These are phyloP conservation scores for Pyrrhosoma nymphula DNA, from an alignment of 2,888 invertebrate species.

Conservation along the genomic window DNA sequence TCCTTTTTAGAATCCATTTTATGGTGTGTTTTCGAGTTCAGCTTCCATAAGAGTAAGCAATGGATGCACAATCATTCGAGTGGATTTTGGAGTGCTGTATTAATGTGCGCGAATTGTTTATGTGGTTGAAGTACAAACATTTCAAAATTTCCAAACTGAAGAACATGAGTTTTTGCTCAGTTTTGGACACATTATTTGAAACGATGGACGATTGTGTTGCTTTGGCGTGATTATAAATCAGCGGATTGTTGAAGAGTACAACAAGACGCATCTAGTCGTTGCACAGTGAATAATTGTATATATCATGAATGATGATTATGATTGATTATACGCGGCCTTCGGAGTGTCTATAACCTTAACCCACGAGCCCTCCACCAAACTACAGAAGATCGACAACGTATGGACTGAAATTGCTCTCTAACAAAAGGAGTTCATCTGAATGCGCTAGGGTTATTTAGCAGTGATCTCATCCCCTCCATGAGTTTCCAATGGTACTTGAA, in stretches of 20 bases:
- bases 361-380: background rate
- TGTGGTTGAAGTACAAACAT: background rate
- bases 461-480: too few species aligned
- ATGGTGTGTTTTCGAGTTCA: background rate
- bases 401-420: too few species aligned
- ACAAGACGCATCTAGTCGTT: too few species aligned
- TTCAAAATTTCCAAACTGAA: background rate
- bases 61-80: background rate
- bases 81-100: background rate
- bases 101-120: background rate
- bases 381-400: background rate
- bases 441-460: background rate
- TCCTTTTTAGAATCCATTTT: background rate
- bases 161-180: slow-evolving; percentile 1
- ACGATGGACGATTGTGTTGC: background rate
- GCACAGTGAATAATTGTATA: too few species aligned
- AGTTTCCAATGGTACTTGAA: too few species aligned
- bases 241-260: too few species aligned
- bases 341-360: background rate
- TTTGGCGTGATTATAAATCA: too few species aligned
- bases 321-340: background rate
- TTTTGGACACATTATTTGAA: background rate
- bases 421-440: background rate
- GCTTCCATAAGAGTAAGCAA: background rate
- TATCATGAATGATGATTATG: too few species aligned